Evolutionary conservation across 92 coral and sea anemone genomes (phyloP).

Genomic region (Zoanthus sociatus): DNA sequence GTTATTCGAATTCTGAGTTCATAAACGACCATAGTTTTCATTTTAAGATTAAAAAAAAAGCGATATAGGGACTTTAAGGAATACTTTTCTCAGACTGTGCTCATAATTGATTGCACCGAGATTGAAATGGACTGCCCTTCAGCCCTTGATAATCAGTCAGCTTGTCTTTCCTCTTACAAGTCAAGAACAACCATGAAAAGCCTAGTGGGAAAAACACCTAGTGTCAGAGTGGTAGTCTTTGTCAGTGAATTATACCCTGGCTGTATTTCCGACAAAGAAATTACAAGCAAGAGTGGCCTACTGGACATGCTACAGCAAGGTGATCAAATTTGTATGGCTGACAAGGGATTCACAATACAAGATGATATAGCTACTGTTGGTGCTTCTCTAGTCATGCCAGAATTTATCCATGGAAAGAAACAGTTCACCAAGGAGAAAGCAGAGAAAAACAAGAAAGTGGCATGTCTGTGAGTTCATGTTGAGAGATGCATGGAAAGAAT

Average conservation of each 20-base stretch:
- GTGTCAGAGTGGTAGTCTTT: constrained; percentile 61
- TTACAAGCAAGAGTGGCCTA: constrained; percentile 57
- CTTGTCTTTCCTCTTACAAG: constrained; percentile 71
- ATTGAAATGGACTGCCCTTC: constrained; percentile 77
- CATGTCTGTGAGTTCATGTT: constrained; percentile 66
- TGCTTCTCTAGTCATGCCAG: constrained; percentile 57
- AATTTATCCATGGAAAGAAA: constrained; percentile 52
- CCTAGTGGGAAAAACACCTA: constrained; percentile 43
- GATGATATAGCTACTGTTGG: constrained; percentile 57
- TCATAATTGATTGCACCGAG: constrained; percentile 74
- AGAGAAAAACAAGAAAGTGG: constrained; percentile 69
- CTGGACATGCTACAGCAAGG: constrained; percentile 45
- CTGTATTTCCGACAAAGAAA: constrained; percentile 67
- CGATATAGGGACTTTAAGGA: constrained; percentile 38
- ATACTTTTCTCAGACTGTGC: constrained; percentile 57
- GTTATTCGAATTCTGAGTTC: no score
- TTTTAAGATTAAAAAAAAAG: no score
- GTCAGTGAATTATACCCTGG: constrained; percentile 64
- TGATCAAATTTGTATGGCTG: constrained; percentile 3
- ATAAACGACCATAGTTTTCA: no score
- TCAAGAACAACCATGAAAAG: constrained; percentile 73
- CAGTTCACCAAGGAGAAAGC: constrained; percentile 66
- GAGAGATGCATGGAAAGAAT: constrained; percentile 75
- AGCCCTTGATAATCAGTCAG: constrained; percentile 69
- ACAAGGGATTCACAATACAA: no score